Evolutionary conservation across 2,797 vertebrate genomes (phyloP).

Genomic region (Sardinella longiceps): DNA sequence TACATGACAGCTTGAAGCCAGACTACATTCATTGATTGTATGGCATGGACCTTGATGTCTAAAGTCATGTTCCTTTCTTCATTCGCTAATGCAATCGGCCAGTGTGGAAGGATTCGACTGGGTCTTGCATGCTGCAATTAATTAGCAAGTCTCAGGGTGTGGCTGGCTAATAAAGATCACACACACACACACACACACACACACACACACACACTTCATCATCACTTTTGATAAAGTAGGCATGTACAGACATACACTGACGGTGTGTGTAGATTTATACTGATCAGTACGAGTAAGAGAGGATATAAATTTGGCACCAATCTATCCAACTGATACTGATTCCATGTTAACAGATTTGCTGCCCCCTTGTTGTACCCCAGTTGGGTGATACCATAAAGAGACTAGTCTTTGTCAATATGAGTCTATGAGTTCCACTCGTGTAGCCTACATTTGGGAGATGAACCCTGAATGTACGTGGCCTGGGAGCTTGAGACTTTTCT

Average conservation of each 20-base stretch:
- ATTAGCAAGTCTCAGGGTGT: neutral
- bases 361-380: too few species aligned
- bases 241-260: neutral
- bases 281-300: neutral
- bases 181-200: too few species aligned
- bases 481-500: slow-evolving; percentile 58
- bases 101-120: neutral
- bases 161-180: neutral
- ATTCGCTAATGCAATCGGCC: neutral
- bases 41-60: neutral
- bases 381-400: neutral
- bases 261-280: neutral
- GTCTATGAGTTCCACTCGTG: neutral
- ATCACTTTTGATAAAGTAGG: neutral
- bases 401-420: neutral
- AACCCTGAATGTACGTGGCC: slow-evolving; percentile 35
- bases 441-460: neutral
- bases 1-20: neutral
- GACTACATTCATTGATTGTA: neutral
- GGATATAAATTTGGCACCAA: neutral
- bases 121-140: neutral
- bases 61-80: neutral
- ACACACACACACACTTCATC: neutral
- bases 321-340: neutral
- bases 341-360: neutral